phyloP scores from a whole-genome alignment of 1,140 invertebrate species.

The Oppia nitens region DNA sequence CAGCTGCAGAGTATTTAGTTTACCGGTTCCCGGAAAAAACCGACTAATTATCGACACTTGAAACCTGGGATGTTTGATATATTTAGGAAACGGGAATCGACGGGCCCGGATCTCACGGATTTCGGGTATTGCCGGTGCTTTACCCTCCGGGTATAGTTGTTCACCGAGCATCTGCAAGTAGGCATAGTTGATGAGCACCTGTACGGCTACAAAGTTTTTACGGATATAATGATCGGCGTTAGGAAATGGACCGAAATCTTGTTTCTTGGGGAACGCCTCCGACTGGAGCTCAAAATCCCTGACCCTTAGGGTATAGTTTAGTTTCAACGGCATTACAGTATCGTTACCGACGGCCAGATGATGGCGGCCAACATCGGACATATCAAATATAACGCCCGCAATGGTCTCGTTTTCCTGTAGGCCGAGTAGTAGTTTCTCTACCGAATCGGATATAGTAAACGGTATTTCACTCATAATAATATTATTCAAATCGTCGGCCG shows the following conservation, averaged over 20 bases:
- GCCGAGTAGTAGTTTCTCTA: slow-evolving; percentile 10
- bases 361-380: neutral
- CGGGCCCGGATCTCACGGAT: slow-evolving; percentile 9
- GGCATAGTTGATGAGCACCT: slow-evolving; percentile 8
- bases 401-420: slow-evolving; percentile 13
- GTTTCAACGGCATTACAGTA: slow-evolving; percentile 6
- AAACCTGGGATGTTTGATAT: slow-evolving; percentile 12
- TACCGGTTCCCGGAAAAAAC: slow-evolving; percentile 10
- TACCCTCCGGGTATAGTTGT: neutral
- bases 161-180: slow-evolving; percentile 11
- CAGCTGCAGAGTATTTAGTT: slow-evolving; percentile 12
- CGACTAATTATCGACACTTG: slow-evolving; percentile 6
- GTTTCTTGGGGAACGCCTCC: slow-evolving; percentile 12
- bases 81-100: slow-evolving; percentile 16
- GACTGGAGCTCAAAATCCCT: slow-evolving; percentile 10
- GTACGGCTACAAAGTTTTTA: slow-evolving; percentile 15
- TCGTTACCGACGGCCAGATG: slow-evolving; percentile 7
- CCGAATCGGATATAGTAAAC: slow-evolving; percentile 11
- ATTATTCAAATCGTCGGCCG: slow-evolving; percentile 1
- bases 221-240: slow-evolving; percentile 13
- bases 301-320: slow-evolving; percentile 5
- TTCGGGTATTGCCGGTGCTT: slow-evolving; percentile 4
- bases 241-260: slow-evolving; percentile 14
- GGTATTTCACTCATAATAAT: slow-evolving; percentile 10
- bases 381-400: slow-evolving; percentile 9